These are phyloP conservation scores for Ailuropoda melanoleuca DNA, from an alignment of 2,113 vertebrate species.

Conservation along the genomic window DNA sequence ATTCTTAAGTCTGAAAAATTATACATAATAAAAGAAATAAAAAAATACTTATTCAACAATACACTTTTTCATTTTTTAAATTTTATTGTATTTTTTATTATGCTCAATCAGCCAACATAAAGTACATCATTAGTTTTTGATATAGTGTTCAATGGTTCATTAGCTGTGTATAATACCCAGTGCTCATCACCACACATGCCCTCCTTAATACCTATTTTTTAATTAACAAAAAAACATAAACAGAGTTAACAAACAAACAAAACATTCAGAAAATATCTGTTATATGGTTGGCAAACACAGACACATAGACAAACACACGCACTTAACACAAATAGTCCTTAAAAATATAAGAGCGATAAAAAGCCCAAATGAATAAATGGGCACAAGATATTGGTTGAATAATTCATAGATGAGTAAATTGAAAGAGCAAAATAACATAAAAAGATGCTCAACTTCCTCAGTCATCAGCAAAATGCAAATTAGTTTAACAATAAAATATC, in stretches of 20 bases:
- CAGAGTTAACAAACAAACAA: not conserved
- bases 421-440: slow-evolving; percentile 5
- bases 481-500: not conserved
- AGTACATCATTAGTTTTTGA: too few relatives aligned
- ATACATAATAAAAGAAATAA: not conserved
- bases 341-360: not conserved
- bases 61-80: not conserved
- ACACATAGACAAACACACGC: not conserved
- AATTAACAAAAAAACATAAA: not conserved
- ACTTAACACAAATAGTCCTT: not conserved
- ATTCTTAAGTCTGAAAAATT: not conserved
- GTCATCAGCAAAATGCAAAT: slow-evolving; percentile 27
- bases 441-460: not conserved
- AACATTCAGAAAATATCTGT: not conserved
- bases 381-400: not conserved
- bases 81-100: not conserved
- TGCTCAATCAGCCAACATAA: too few relatives aligned
- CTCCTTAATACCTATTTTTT: not conserved
- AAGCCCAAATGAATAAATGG: not conserved
- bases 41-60: not conserved
- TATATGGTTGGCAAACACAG: not conserved
- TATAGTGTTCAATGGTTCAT: too few relatives aligned
- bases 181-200: too few relatives aligned
- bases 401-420: not conserved
- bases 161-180: too few relatives aligned